Base-by-base conservation (phyloP, 37 sponge, comb jelly and placozoan species). In the Theonella swinhoei region DNA sequence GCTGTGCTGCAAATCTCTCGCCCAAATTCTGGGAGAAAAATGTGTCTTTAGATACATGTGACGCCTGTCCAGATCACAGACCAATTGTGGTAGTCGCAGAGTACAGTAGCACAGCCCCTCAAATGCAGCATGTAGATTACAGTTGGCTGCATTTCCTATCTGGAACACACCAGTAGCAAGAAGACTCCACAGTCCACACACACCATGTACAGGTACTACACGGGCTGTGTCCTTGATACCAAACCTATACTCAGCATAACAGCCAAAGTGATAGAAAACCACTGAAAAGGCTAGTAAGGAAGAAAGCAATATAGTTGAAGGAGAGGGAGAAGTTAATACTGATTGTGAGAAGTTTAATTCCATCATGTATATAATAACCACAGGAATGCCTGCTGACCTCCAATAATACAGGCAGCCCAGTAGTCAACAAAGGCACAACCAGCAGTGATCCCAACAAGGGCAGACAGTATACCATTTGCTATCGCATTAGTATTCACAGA, bases 121-220 rank as follows among this genome's bases (percentile, higher is more conserved):
- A 76, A 86, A 96, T 25, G 94, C 74, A 61, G 86, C 93, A 40
- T 93, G 92, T 37, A 96, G 87, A 31, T 88, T 77, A 39, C 92
- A 91, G 33, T 85, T 19, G 0, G 87, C 70, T 3, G 25, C 42
- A 42, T 22, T 0, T 7, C 38, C 62, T 0, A 41, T 36, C 69
- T 78, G 39, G 54, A 84, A 88, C 41, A 96, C 33, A 1, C 72
- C 91, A 3, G 83, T 88, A 0, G 88, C 89, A 34, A 96, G 39
- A 72, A 96, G 38, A 54, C 93, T 85, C 88, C 92, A 88, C 65
- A 95, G 72, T 68, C 95, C 95, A 88, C 96, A 92, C n/a, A 92
- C 39, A 0, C 83, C 96, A 68, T 96, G 97, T 1, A 96, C 92
- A 9, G 97, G 97, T 26, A 94, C 88, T 3, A 96, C 94, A 11